Base-by-base conservation (phyloP, 2,113 vertebrate species). In the Tricholaema leucomelas region DNA sequence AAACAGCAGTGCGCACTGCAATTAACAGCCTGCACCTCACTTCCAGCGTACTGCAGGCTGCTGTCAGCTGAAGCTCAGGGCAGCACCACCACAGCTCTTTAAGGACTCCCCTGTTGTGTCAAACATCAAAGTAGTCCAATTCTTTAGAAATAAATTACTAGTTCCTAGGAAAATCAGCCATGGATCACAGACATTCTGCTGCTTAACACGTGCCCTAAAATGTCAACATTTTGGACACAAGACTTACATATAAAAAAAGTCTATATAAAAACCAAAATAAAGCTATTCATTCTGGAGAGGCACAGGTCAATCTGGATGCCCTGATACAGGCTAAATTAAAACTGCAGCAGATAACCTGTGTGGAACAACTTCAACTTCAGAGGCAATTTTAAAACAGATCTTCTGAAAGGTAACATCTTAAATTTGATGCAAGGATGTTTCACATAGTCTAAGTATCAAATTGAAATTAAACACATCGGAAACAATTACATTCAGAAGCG, bases 1-100 rank as follows among this genome's bases (percentile, higher is more conserved):
- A 63, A 63, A 48, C 2, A 50, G 27, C 35, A 28, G 10, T 1
- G 10, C 5, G 21, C 2, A 2, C 24, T 19, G 5, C 9, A n/a
- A 23, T 18, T 16, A 65, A 38, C 0, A 64, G 27, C 40, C 7
- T 40, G 3, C 8, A 13, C 7, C 55, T 2, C 6, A 42, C 25
- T 48, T 33, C 28, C 63, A 28, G 58, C 27, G 19, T 23, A 11
- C 8, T 8, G 28, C 33, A 64, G 33, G 12, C 35, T 15, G 9
- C 3, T 19, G 13, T 3, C 46, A 54, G 24, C 0, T 65, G 14
- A 65, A 54, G 30, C 10, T 71, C 25, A 42, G 18, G 30, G 23
- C 15, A 77, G 28, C 0, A 8, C 50, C 40, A 38, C 19, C 31
- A 31, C 17, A 19, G 7, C 31, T 40, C 59, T 36, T 58, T 33